Percentiles rank a stretch among this genome's conserved stretches.
phyloP scores from a whole-genome alignment of 2,113 vertebrate species.

The Monarcha castaneiventris region DNA sequence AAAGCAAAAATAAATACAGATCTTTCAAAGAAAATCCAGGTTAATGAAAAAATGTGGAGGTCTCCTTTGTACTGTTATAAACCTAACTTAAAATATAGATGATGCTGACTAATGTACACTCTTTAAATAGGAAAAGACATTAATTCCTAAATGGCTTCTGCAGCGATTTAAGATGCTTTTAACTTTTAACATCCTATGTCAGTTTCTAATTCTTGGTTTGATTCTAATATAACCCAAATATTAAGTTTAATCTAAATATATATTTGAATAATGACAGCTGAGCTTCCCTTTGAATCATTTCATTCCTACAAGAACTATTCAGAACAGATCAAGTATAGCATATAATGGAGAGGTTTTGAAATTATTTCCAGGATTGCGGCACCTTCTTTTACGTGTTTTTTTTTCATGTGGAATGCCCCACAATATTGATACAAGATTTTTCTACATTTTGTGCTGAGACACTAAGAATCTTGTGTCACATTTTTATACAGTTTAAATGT shows the following conservation, averaged over 20 bases:
- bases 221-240: neutral
- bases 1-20: neutral
- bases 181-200: conserved; percentile 26
- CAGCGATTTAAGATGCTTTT: conserved; percentile 38
- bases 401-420: neutral
- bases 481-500: neutral
- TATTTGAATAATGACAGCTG: neutral
- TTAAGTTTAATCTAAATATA: neutral
- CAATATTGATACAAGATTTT: neutral
- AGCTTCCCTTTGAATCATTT: neutral
- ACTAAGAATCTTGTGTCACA: neutral
- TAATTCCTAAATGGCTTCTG: neutral
- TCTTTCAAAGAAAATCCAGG: neutral
- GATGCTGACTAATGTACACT: neutral
- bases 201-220: neutral
- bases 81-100: conserved; percentile 45
- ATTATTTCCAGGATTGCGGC: neutral
- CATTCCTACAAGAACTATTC: neutral
- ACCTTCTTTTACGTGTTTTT: neutral
- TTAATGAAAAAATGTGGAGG: neutral
- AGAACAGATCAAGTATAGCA: neutral
- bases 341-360: neutral
- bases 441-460: neutral
- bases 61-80: neutral
- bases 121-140: conserved; percentile 31